Conservation (phyloP, 2,113 vertebrate genomes). For the Clarias gariepinus region DNA sequence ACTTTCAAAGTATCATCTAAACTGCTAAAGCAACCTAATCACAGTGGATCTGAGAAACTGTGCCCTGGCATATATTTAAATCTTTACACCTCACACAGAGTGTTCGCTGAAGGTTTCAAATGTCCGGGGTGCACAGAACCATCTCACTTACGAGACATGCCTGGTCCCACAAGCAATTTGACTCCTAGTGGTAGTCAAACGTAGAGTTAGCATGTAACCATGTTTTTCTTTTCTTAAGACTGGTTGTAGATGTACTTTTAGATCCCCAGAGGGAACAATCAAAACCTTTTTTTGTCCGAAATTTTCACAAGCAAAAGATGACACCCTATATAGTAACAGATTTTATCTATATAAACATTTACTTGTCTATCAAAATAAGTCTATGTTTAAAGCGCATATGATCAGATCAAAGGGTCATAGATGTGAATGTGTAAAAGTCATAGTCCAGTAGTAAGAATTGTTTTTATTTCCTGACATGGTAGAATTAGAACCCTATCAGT, state of each 20-base stretch:
- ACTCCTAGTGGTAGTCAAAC: constrained; percentile 36
- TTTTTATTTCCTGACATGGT: background rate
- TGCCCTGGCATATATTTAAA: constrained; percentile 72
- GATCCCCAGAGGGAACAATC: background rate
- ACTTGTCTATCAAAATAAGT: background rate
- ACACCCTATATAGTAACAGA: background rate
- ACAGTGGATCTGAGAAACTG: constrained; percentile 75
- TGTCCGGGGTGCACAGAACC: constrained; percentile 30
- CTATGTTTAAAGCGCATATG: background rate
- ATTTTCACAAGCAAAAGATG: background rate
- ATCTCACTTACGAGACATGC: constrained; percentile 43
- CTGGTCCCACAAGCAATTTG: constrained; percentile 51
- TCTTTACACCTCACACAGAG: constrained; percentile 69
- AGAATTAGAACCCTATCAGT: background rate
- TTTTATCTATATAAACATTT: too few relatives aligned
- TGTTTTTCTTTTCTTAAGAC: constrained; percentile 12
- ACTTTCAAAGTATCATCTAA: constrained; percentile 83
- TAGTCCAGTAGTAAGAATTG: background rate
- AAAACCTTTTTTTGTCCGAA: background rate
- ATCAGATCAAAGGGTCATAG: background rate
- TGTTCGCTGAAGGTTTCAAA: constrained; percentile 52
- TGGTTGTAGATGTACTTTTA: background rate
- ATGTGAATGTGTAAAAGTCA: background rate
- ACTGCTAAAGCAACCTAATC: constrained; percentile 81
- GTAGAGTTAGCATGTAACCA: constrained; percentile 41